A percentile compares a stretch with the other conserved stretches of the same genome.
Conservation (phyloP, 2,113 vertebrate genomes). For the Neolamprologus falcicula region DNA sequence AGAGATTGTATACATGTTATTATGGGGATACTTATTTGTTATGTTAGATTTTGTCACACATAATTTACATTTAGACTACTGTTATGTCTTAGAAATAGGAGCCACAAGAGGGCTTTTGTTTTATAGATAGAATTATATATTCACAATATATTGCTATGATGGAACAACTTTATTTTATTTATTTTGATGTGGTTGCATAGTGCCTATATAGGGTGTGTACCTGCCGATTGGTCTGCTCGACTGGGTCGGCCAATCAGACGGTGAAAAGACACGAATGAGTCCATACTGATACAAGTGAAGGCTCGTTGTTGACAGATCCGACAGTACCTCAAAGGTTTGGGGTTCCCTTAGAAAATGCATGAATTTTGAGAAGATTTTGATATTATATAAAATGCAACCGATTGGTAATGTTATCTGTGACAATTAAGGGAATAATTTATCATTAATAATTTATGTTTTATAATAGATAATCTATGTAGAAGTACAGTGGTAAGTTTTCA, state of each 20-base stretch:
- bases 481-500: background rate
- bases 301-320: background rate
- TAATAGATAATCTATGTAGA: background rate
- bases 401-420: background rate
- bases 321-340: background rate
- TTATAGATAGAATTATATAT: slow-evolving; percentile 55
- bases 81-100: slow-evolving; percentile 53
- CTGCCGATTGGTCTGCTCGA: background rate
- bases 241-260: background rate
- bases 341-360: background rate
- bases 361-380: background rate
- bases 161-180: slow-evolving; percentile 26
- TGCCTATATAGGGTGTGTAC: slow-evolving; percentile 47
- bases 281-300: background rate
- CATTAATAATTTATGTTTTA: background rate
- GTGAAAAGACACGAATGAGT: background rate
- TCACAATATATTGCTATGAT: slow-evolving; percentile 50
- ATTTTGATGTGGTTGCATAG: slow-evolving; percentile 52
- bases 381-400: background rate
- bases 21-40: slow-evolving; percentile 38
- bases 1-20: slow-evolving; percentile 48
- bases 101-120: slow-evolving; percentile 54
- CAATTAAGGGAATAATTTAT: background rate
- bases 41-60: slow-evolving; percentile 36
- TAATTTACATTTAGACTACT: slow-evolving; percentile 44